phyloP scores from a whole-genome alignment of 2,888 invertebrate species.

The Synergus itoensis region DNA sequence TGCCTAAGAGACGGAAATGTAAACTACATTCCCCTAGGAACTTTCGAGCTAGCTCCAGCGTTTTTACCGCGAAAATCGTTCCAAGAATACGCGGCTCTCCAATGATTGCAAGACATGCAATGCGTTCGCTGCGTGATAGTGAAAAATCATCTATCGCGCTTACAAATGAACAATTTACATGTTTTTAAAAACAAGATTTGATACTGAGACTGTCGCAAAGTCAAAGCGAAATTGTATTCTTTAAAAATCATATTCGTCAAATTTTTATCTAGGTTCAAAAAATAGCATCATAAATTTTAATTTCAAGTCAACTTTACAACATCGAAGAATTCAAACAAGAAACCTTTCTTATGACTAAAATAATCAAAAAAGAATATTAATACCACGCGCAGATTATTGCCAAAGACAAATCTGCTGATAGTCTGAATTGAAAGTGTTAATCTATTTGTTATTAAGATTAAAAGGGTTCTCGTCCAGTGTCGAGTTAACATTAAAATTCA shows the following conservation, averaged over 20 bases:
- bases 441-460: background rate
- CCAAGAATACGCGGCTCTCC: constrained; percentile 27
- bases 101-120: constrained; percentile 18
- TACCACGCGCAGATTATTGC: background rate
- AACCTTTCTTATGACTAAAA: constrained; percentile 15
- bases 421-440: background rate
- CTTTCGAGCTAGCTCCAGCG: constrained; percentile 3
- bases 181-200: constrained; percentile 5
- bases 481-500: constrained; percentile 21
- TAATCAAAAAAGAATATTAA: background rate
- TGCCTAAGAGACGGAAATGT: constrained; percentile 31
- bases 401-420: background rate
- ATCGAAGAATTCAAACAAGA: background rate
- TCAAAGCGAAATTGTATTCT: background rate
- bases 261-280: background rate
- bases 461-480: background rate
- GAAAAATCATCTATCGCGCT: constrained; percentile 3
- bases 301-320: constrained; percentile 16
- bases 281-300: background rate
- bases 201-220: background rate
- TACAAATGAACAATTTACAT: constrained; percentile 21
- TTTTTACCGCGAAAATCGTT: constrained; percentile 21
- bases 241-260: background rate
- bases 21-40: constrained; percentile 35
- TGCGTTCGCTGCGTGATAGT: constrained; percentile 11